Percentiles rank a stretch among this genome's conserved stretches.
These are phyloP conservation scores for Brachyistius frenatus DNA, from an alignment of 2,113 vertebrate species.

Conservation along the genomic window DNA sequence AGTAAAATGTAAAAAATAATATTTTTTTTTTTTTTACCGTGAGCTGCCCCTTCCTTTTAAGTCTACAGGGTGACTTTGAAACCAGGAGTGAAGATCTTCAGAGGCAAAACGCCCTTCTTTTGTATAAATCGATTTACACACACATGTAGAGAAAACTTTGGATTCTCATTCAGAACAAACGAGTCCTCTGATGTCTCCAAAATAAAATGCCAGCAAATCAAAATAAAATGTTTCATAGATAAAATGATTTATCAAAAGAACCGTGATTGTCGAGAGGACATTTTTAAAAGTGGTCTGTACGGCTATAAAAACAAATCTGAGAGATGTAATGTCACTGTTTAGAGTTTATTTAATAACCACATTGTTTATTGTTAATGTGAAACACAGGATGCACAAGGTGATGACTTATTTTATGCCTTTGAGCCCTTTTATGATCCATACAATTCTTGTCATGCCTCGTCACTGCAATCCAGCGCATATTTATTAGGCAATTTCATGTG, in stretches of 20 bases:
- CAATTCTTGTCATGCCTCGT: slow-evolving; percentile 59
- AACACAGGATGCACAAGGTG: slow-evolving; percentile 21
- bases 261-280: not conserved
- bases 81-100: too few relatives aligned
- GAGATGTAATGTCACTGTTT: slow-evolving; percentile 22
- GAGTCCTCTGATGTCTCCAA: too few relatives aligned
- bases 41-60: too few relatives aligned
- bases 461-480: slow-evolving; percentile 48
- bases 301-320: slow-evolving; percentile 9
- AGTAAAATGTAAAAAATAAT: too few relatives aligned
- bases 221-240: not conserved
- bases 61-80: too few relatives aligned
- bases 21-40: too few relatives aligned
- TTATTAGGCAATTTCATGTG: slow-evolving; percentile 70
- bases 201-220: too few relatives aligned
- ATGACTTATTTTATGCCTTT: slow-evolving; percentile 44
- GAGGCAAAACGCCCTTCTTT: not conserved
- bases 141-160: not conserved
- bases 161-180: not conserved
- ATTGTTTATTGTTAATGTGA: slow-evolving; percentile 43
- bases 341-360: slow-evolving; percentile 16
- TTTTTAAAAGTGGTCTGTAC: not conserved
- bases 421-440: slow-evolving; percentile 33
- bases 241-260: not conserved
- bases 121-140: not conserved